A percentile compares a stretch with the other conserved stretches of the same genome.
phyloP scores from a whole-genome alignment of 2,797 vertebrate species.

The Anableps anableps region DNA sequence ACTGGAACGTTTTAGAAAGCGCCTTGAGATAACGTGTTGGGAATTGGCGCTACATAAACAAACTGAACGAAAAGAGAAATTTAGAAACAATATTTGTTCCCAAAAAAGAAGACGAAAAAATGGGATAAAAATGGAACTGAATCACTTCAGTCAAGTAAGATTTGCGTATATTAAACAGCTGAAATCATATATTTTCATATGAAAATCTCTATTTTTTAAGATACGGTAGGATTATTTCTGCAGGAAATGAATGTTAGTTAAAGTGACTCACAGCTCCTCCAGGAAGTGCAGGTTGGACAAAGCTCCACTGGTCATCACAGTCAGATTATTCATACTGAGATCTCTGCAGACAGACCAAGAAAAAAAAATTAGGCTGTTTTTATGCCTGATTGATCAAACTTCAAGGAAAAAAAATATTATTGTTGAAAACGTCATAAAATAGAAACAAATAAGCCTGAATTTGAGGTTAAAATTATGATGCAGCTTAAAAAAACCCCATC shows the following conservation, averaged over 20 bases:
- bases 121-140: not conserved
- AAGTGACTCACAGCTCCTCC: conserved; percentile 91
- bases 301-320: conserved; percentile 81
- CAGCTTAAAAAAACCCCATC: not conserved
- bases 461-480: not conserved
- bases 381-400: not conserved
- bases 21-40: too few species aligned
- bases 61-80: not conserved
- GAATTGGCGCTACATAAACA: too few species aligned
- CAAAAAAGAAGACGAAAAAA: not conserved
- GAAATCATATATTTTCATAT: not conserved
- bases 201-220: not conserved
- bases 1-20: not conserved
- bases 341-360: conserved; percentile 82
- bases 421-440: not conserved
- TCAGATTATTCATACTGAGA: conserved; percentile 97
- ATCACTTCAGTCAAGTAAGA: not conserved
- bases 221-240: not conserved
- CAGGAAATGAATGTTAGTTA: not conserved
- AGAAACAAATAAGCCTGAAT: not conserved
- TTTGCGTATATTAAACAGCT: not conserved
- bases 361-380: conserved; percentile 18
- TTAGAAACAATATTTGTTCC: not conserved
- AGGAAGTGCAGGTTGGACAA: conserved; percentile 89
- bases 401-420: not conserved